Base-by-base conservation (phyloP, 2,888 invertebrate species). In the Eristalinus aeneus region DNA sequence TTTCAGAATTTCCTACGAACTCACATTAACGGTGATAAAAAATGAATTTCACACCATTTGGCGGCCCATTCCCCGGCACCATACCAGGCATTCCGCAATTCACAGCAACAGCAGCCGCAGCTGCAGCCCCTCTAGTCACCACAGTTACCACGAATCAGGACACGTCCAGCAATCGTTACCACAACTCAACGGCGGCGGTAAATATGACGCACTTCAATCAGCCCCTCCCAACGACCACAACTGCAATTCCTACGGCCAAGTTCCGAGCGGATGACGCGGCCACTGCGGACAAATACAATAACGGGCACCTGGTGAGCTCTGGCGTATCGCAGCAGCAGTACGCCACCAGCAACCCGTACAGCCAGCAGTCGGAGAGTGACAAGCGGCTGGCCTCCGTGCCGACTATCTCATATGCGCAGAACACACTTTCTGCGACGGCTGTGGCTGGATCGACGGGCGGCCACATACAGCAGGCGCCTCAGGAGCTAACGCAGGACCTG, bases 31-130 rank as follows among this genome's bases (percentile, higher is more conserved):
- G 22, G n/a, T n/a, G 5, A 22, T 65, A 73, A 88, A 91, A 90
- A 90, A 97, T 97, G 97, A 97, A 97, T 94, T 97, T 97, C 93
- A 95, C 97, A 90, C 96, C 97, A 88, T 97, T 97, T 92, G 86
- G 86, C 60, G 95, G 96, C 90, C 97, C 95, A 93, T 96, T 96
- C 91, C 95, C 96, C 89, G 94, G 95, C 88, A 94, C 95, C 89
- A 95, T 97, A 89, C 96, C 97, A 88, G 95, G 95, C 80, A 96
- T 97, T 91, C 96, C 97, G 92, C 97, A 97, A 93, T 97, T 97
- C 92, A 96, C 97, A 87, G 90, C 92, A 36, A 90, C 91, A 65
- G 88, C 91, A 63, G 90, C 92, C 34, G 89, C 91, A 65, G 88
- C 91, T 60, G 90, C 92, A 61, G 46, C 46, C 5, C 90, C 92